Base-by-base conservation (phyloP, 2,888 invertebrate species). In the Hypomecis punctinalis region DNA sequence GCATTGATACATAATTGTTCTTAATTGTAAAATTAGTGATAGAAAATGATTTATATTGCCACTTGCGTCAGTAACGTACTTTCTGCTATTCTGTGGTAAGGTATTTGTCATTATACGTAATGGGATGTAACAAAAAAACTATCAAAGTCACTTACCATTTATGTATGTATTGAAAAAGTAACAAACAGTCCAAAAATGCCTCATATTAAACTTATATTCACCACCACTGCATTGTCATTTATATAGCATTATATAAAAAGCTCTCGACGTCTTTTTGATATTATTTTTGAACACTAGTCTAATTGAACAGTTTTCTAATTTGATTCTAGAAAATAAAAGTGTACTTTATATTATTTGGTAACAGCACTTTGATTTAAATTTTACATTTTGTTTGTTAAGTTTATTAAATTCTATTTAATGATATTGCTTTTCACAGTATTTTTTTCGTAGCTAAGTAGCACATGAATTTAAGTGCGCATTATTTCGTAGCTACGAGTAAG, bases 131-230 rank as follows among this genome's bases (percentile, higher is more conserved):
- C 23, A 2, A 23, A 1, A 23, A 23, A 23, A 13, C 42, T 61
- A 48, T 51, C 10, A 6, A 36, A 49, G 49, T 43, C 39, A 47
- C 49, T 72, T 81, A 89, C 89, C 89, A 86, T 85, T 84, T n/a
- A 84, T 68, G 51, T 80, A 82, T 23, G 71, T 71, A 23, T 86
- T 73, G 51, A 85, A 66, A 69, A 85, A 76, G 70, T 78, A 85
- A 74, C 74, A 83, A 72, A 85, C 71, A 55, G 80, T 61, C 69
- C 76, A 67, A 58, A 74, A 69, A 53, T 75, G 78, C 72, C 75
- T 76, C 87, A 88, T 88, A 66, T 68, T 81, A 67, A 51, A 55
- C 43, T 69, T 69, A 57, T 49, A 59, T 40, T 45, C 61, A 65
- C 52, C 45, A 45, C 0, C 60, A 49, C 40, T 37, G 63, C 48